These are phyloP conservation scores for Crotophaga sulcirostris DNA, from an alignment of 2,113 vertebrate species.

Conservation along the genomic window DNA sequence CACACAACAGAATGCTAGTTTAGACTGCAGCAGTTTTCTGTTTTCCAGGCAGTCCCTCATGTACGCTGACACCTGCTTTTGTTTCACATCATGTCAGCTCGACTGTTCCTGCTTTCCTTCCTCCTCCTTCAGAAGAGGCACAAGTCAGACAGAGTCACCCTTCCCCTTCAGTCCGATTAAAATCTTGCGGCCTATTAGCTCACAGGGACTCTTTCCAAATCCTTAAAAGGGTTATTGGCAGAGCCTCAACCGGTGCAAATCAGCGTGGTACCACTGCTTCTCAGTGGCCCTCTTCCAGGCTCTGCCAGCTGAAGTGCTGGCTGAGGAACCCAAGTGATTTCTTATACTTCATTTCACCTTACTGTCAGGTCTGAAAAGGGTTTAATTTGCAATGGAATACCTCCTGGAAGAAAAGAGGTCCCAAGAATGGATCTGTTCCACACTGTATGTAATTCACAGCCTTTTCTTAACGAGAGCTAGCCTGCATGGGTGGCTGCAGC, in stretches of 20 bases:
- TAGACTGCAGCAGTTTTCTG: neutral
- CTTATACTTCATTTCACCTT: neutral
- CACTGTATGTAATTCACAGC: fast-evolving
- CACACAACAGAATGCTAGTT: neutral
- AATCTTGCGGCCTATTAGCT: conserved; percentile 2
- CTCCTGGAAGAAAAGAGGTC: neutral
- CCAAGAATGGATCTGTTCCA: neutral
- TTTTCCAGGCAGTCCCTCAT: neutral
- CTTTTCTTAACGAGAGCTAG: neutral
- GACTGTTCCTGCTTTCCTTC: neutral
- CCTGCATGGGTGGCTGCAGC: neutral
- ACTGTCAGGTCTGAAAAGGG: neutral
- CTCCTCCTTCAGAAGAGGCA: neutral
- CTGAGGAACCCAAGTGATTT: neutral
- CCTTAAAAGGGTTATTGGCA: conserved; percentile 53
- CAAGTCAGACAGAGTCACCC: neutral
- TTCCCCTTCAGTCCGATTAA: neutral
- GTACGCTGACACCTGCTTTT: neutral
- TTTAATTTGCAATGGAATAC: neutral
- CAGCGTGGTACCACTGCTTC: neutral
- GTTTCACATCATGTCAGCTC: neutral
- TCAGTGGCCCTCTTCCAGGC: neutral
- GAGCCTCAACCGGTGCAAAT: conserved; percentile 15
- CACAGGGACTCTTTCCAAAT: conserved; percentile 40
- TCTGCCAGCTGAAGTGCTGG: neutral